These are phyloP conservation scores for Shargacucullia verbasci DNA, from an alignment of 2,888 invertebrate species.

Conservation along the genomic window DNA sequence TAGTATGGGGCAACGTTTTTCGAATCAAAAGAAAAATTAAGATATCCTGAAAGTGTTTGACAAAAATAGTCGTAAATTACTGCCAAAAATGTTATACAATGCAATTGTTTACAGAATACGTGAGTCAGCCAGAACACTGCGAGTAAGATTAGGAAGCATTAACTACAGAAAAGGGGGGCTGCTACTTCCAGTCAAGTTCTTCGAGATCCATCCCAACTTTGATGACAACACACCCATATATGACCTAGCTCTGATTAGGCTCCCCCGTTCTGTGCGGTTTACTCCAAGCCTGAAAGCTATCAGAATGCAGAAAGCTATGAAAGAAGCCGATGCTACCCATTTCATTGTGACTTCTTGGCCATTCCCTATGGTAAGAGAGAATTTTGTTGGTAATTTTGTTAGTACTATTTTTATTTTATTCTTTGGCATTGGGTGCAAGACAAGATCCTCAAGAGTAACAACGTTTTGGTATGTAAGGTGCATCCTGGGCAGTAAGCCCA, in stretches of 20 bases:
- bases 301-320: slow-evolving; percentile 59
- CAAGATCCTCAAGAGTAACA: too few species aligned
- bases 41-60: too few species aligned
- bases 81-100: too few species aligned
- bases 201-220: slow-evolving; percentile 77
- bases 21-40: too few species aligned
- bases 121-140: slow-evolving; percentile 66
- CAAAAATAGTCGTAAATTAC: too few species aligned
- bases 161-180: slow-evolving; percentile 77
- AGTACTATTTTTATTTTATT: too few species aligned
- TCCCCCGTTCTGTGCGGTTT: slow-evolving; percentile 63
- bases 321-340: slow-evolving; percentile 67
- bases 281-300: slow-evolving; percentile 68
- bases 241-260: slow-evolving; percentile 74
- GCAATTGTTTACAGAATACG: slow-evolving; percentile 64
- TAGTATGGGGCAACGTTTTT: too few species aligned
- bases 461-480: too few species aligned
- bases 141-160: slow-evolving; percentile 77
- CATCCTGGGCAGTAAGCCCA: too few species aligned
- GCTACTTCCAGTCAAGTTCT: slow-evolving; percentile 68
- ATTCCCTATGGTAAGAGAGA: slow-evolving; percentile 54
- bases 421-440: too few species aligned
- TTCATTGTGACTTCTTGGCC: slow-evolving; percentile 78
- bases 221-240: slow-evolving; percentile 72
- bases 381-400: too few species aligned